Conservation (phyloP, 23 tunicate genomes). For the Trididemnum miniatum region DNA sequence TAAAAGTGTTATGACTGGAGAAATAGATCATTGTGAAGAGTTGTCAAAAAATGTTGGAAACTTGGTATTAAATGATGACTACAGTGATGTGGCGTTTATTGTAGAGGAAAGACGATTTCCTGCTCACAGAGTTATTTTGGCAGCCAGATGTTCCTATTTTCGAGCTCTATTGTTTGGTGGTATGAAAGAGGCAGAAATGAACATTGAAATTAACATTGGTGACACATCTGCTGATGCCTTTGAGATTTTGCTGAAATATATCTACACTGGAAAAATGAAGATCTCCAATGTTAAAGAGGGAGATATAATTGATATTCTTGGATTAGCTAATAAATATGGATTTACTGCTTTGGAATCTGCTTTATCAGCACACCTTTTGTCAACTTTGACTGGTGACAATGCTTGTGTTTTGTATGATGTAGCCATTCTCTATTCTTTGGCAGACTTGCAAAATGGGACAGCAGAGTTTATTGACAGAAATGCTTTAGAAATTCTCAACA, state of each 20-base stretch:
- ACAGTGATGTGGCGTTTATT: constrained; percentile 84
- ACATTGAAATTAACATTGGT: constrained; percentile 45
- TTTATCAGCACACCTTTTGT: constrained; percentile 46
- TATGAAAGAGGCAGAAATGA: constrained; percentile 74
- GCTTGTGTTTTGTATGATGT: constrained; percentile 84
- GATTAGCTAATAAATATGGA: constrained; percentile 89
- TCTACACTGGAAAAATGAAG: constrained; percentile 90
- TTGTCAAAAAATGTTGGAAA: constrained; percentile 68
- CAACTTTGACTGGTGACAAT: constrained; percentile 55
- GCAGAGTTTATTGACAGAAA: constrained; percentile 94
- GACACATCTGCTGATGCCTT: constrained; percentile 86
- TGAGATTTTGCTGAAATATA: constrained; percentile 68
- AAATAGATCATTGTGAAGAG: constrained; percentile 76
- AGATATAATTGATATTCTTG: constrained; percentile 76
- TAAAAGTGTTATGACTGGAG: constrained; percentile 4
- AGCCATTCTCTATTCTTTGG: constrained; percentile 65
- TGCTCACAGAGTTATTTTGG: constrained; percentile 88
- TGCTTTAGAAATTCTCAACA: constrained; percentile 59
- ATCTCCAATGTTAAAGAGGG: constrained; percentile 53
- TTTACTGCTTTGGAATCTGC: constrained; percentile 70
- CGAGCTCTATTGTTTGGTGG: constrained; percentile 95
- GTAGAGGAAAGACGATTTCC: constrained; percentile 67
- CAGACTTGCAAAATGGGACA: constrained; percentile 52
- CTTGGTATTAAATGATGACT: constrained; percentile 59
- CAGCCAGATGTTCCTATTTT: constrained; percentile 89